These are phyloP conservation scores for Aythya baeri DNA, from an alignment of 2,113 vertebrate species.

Conservation along the genomic window DNA sequence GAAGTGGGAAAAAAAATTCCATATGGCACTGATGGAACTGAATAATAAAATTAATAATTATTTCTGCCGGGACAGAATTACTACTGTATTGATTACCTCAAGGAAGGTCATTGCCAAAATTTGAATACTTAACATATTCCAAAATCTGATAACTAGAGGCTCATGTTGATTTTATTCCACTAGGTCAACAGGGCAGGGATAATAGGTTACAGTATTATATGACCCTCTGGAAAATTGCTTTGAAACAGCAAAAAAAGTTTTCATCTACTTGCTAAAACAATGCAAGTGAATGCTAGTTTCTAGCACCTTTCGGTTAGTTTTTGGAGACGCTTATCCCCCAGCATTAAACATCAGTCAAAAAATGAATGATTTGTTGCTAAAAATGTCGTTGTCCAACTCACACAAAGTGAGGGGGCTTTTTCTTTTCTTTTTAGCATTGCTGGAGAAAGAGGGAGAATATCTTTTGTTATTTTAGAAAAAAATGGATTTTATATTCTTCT, in stretches of 20 bases:
- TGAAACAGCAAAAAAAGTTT: background rate
- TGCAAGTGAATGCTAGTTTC: background rate
- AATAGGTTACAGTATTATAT: background rate
- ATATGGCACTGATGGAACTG: background rate
- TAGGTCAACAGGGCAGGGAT: background rate
- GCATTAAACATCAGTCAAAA: background rate
- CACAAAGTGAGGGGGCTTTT: accelerated
- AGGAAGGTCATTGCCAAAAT: background rate
- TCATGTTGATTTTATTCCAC: background rate
- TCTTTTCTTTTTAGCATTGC: background rate
- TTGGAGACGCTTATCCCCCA: background rate
- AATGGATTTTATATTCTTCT: background rate
- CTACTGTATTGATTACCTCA: background rate
- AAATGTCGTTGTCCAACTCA: accelerated
- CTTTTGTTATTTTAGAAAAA: background rate
- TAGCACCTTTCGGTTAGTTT: background rate
- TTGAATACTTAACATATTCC: background rate
- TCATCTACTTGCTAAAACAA: background rate
- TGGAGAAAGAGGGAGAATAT: background rate
- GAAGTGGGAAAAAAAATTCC: background rate
- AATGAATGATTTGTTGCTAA: background rate
- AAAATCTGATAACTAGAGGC: background rate
- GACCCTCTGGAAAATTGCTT: background rate
- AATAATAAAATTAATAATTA: background rate
- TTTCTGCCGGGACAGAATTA: background rate